A percentile compares a stretch with the other conserved stretches of the same genome.
Conservation (phyloP, 2,113 vertebrate species). For the Glaucidium brasilianum region DNA sequence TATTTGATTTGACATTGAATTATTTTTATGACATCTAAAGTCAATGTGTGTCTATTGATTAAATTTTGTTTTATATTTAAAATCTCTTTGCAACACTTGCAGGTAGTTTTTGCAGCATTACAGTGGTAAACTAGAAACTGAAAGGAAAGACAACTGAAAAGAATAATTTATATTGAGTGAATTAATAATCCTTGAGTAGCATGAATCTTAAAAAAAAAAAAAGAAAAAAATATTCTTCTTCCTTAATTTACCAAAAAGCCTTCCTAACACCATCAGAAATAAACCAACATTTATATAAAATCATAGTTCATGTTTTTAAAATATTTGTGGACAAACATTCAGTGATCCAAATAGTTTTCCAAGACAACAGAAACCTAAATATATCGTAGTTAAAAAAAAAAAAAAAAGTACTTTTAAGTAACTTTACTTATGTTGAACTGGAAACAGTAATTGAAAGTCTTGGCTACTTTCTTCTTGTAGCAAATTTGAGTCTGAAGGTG, state of each 20-base stretch:
- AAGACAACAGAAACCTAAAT: neutral
- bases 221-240: neutral
- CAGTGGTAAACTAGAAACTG: neutral
- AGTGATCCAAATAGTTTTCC: accelerated
- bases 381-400: neutral
- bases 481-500: neutral
- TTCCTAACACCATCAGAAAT: neutral
- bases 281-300: neutral
- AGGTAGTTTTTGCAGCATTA: neutral
- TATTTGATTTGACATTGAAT: neutral
- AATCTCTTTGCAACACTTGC: neutral
- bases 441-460: neutral
- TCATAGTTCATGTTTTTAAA: neutral
- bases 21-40: neutral
- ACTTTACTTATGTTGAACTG: neutral
- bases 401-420: neutral
- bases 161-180: neutral
- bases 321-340: neutral
- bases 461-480: neutral
- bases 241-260: neutral
- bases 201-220: neutral
- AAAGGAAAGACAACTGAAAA: neutral
- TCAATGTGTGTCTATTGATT: neutral
- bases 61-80: neutral
- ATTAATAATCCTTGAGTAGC: neutral